A percentile compares a stretch with the other conserved stretches of the same genome.
phyloP scores from a whole-genome alignment of 2,888 invertebrate genomes.

The Melinaea marsaeus region DNA sequence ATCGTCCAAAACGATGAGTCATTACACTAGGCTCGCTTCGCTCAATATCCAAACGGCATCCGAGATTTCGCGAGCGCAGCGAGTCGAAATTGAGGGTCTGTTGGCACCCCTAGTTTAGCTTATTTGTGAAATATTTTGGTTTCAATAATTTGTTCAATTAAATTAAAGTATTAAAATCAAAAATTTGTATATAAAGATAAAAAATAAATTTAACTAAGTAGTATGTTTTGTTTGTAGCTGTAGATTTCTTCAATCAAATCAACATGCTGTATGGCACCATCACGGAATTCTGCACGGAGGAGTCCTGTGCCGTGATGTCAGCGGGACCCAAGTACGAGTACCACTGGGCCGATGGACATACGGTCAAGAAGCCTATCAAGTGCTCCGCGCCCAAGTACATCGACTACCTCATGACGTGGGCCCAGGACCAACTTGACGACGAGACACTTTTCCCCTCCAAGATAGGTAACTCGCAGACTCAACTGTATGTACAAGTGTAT shows the following conservation, averaged over 20 bases:
- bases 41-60: no score
- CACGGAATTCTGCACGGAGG: constrained; percentile 99
- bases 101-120: no score
- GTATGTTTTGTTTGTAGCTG: constrained; percentile 82
- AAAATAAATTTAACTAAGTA: neutral
- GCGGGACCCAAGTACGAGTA: constrained; percentile 99
- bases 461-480: constrained; percentile 76
- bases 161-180: no score
- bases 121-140: no score
- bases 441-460: constrained; percentile 99
- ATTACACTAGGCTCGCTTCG: no score
- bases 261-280: constrained; percentile 99
- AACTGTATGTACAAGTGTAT: neutral
- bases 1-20: no score
- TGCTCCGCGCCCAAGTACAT: constrained; percentile 99
- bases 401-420: constrained; percentile 99
- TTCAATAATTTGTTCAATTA: no score
- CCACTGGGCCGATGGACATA: constrained; percentile 99
- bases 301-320: constrained; percentile 98
- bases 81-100: no score
- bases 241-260: constrained; percentile 99
- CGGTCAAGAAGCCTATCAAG: constrained; percentile 98
- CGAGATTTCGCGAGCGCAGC: no score
- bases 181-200: neutral
- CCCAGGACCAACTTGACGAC: constrained; percentile 99